Base-by-base conservation (phyloP, 2,797 vertebrate genomes). In the Lates japonicus region DNA sequence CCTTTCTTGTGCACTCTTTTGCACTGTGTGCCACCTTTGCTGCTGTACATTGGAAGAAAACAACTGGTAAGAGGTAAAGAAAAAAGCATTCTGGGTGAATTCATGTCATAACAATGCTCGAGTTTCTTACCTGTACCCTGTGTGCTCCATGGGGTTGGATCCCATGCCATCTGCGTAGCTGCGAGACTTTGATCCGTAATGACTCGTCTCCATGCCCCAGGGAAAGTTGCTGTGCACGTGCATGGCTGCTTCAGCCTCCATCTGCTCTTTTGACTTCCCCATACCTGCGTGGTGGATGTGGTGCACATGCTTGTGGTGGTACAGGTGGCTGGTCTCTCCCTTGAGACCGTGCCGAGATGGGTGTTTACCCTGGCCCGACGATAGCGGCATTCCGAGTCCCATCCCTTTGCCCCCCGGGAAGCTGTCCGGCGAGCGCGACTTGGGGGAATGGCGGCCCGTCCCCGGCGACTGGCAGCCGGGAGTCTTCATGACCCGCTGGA, bases 401-500 rank as follows among this genome's bases (percentile, higher is more conserved):
- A 88, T 14, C 59, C 94, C 92, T 92, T 95, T 97, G 55, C 91
- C 84, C 3, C 92, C 67, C 0, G 95, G 91, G 42, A 95, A 92
- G 0, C 94, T 95, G 2, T 99, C 98, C 0, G 97, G 98, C 2
- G 98, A 99, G 66, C 95, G 96, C 0, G 96, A 96, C 88, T 97
- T 97, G 9, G 97, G 97, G 25, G 97, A 97, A 78, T 97, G 96
- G 10, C 96, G 97, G 9, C 97, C 97, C 0, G 97, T 96, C 2
- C 98, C 96, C 0, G 98, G 98, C 0, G 98, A 99, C 79, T 98
- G 98, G 90, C 98, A 97, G 74, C 97, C 97, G 0, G 98, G 98
- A 0, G 98, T 99, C 93, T 98, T 97, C 98, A 99, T 98, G 79
- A 99, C 98, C 0, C 98, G 96, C 86, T 98, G 97, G 14, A 99